Evolutionary conservation across 2,113 vertebrate species (phyloP).

Genomic region (Seriola rivoliana): DNA sequence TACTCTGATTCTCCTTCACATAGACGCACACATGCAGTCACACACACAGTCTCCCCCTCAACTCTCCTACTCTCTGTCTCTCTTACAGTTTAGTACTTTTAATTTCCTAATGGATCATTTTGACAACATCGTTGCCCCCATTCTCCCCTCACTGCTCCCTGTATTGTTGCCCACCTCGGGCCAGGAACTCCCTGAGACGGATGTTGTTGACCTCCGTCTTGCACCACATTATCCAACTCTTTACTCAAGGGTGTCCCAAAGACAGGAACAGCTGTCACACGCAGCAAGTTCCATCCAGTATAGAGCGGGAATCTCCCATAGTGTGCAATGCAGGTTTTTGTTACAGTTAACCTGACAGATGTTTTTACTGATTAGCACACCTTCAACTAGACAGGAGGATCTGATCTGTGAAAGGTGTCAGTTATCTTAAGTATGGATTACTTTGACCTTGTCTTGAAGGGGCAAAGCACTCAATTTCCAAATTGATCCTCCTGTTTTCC

Average conservation of each 20-base stretch:
- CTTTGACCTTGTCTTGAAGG: constrained; percentile 30
- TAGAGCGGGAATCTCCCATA: background rate
- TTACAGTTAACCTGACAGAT: constrained; percentile 16
- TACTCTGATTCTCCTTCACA: constrained; percentile 24
- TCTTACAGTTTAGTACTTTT: constrained; percentile 53
- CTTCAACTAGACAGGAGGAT: background rate
- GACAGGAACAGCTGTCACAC: constrained; percentile 22
- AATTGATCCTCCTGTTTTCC: constrained; percentile 19
- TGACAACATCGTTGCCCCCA: constrained; percentile 51
- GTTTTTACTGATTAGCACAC: constrained; percentile 38
- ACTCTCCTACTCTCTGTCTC: background rate
- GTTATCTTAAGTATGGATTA: constrained; percentile 40
- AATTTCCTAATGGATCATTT: constrained; percentile 76
- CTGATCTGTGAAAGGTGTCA: constrained; percentile 14
- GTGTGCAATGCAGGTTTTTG: background rate
- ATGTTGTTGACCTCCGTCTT: constrained; percentile 53
- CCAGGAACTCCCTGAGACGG: constrained; percentile 17
- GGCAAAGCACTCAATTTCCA: constrained; percentile 21
- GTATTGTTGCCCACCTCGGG: constrained; percentile 29
- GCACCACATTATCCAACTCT: constrained; percentile 26
- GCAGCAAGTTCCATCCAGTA: background rate
- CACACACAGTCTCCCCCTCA: background rate
- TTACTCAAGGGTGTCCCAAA: constrained; percentile 43
- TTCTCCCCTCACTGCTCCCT: constrained; percentile 1
- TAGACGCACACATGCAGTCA: background rate